A percentile compares a stretch with the other conserved stretches of the same genome.
phyloP scores from a whole-genome alignment of 2,888 invertebrate species.

The Caenorhabditis uteleia region DNA sequence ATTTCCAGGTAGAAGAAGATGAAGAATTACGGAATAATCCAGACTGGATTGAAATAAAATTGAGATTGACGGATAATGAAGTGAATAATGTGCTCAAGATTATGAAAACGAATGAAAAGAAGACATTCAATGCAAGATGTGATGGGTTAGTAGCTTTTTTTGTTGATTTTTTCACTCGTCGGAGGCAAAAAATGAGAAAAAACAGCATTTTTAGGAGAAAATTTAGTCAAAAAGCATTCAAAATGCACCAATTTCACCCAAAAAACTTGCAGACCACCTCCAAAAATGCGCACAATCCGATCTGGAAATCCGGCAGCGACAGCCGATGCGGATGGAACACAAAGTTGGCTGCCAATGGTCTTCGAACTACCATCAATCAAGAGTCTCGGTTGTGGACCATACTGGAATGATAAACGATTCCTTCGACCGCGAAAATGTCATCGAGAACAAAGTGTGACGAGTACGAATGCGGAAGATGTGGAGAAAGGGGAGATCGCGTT shows the following conservation, averaged over 20 bases:
- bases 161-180: too few relatives aligned
- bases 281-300: not conserved
- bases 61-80: too few relatives aligned
- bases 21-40: too few relatives aligned
- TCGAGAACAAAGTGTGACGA: slow-evolving; percentile 27
- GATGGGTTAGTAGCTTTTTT: too few relatives aligned
- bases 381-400: slow-evolving; percentile 30
- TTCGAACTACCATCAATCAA: slow-evolving; percentile 33
- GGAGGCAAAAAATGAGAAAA: too few relatives aligned
- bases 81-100: too few relatives aligned
- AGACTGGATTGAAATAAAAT: too few relatives aligned
- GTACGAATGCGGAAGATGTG: slow-evolving; percentile 33
- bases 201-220: too few relatives aligned
- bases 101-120: too few relatives aligned
- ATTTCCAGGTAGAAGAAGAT: too few relatives aligned
- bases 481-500: slow-evolving; percentile 36
- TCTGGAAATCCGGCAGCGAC: slow-evolving; percentile 1
- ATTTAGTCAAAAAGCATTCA: not conserved
- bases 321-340: slow-evolving; percentile 9
- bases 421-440: slow-evolving; percentile 39
- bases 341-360: slow-evolving; percentile 35
- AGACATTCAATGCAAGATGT: too few relatives aligned
- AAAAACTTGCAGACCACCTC: not conserved
- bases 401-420: slow-evolving; percentile 52
- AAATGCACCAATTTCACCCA: not conserved